phyloP scores from a whole-genome alignment of 2,888 invertebrate genomes.

The Tipula unca region DNA sequence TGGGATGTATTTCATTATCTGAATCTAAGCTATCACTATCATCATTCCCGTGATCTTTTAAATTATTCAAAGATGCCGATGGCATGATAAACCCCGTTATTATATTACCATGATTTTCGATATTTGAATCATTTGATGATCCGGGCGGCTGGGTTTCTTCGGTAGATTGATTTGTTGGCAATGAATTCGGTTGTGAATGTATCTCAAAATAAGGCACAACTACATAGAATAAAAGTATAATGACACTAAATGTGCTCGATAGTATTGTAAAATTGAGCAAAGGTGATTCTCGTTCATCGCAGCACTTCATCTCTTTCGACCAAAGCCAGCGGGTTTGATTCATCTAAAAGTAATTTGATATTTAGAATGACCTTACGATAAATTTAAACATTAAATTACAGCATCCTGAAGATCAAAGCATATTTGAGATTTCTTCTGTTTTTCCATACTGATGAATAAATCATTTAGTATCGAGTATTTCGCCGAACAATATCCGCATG shows the following conservation, averaged over 20 bases:
- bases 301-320: constrained; percentile 25
- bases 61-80: neutral
- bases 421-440: neutral
- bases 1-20: neutral
- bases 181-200: neutral
- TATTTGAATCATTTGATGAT: neutral
- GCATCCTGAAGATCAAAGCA: constrained; percentile 16
- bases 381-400: neutral
- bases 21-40: no score
- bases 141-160: neutral
- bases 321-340: constrained; percentile 24
- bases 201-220: neutral
- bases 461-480: neutral
- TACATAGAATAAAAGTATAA: neutral
- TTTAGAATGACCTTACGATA: neutral
- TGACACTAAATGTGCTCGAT: neutral
- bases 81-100: neutral
- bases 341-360: constrained; percentile 22
- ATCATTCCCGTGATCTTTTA: neutral
- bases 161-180: neutral
- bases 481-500: neutral
- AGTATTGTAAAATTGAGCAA: neutral
- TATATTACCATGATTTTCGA: neutral
- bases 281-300: constrained; percentile 18
- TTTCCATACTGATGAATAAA: neutral